Evolutionary conservation across 2,888 invertebrate genomes (phyloP), one percentile per base, ranked within the genome.

Genomic region (Lycocerus yunnanus): DNA sequence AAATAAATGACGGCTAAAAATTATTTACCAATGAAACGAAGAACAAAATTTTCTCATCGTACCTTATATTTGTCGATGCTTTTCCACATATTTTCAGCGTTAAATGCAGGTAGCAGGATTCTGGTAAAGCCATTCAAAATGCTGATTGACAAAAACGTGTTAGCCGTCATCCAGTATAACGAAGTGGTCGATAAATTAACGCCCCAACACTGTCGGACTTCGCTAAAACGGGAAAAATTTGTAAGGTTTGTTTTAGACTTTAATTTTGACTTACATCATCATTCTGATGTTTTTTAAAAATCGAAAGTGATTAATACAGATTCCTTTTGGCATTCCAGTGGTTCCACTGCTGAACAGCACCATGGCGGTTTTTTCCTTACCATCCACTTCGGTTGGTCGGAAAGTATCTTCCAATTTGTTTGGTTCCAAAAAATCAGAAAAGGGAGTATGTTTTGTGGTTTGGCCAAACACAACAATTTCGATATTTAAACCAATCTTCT

Each of bases 311-410:
- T 72, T 81, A n/a, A 80, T 66, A 58, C 79, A 79, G 15, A 82
- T 81, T 3, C 80, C 82, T 75, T 82, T 82, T 0, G 82, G 78
- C 14, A 79, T 66, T 1, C 82, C 82, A n/a, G 82, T 81, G 1
- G 81, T 80, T 18, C 82, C 82, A 69, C 82, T 82, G 65, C 82
- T 82, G 67, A 81, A 82, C 24, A 82, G 59, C 65, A 82, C 78
- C 2, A 80, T 20, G 3, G 76, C 72, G 5, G 79, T 80, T 9
- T 80, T 79, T 4, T 65, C 58, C n/a, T 72, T 15, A 58, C 73
- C 76, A n/a, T 72, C 66, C 2, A 68, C 21, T 24, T 27, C 69
- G 8, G 65, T 63, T 3, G 81, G 80, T 20, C 66, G 21, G 71
- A 81, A 82, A 8, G 67, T 58, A 1, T 73, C 68, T 67, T 81